Evolutionary conservation across 2,113 vertebrate genomes (phyloP).

Genomic region (Psittacara wagleri): DNA sequence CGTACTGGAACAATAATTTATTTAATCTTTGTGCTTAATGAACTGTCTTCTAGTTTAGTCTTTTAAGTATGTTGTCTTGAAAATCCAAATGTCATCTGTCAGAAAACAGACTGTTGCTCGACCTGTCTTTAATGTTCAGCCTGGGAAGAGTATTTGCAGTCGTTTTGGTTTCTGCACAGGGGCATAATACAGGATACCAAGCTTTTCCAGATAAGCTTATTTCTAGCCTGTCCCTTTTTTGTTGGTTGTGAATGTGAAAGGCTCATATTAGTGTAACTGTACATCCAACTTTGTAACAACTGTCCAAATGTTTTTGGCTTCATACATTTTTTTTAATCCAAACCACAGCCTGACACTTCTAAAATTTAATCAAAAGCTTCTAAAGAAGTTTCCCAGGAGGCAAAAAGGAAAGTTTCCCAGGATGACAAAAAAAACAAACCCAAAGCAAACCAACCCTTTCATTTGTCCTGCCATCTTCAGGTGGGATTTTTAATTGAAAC

Average conservation of each 20-base stretch:
- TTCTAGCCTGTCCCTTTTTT: neutral
- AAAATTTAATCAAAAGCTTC: neutral
- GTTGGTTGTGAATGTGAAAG: neutral
- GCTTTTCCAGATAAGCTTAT: neutral
- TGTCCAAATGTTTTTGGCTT: neutral
- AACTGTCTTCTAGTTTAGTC: neutral
- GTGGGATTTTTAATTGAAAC: neutral
- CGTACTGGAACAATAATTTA: neutral
- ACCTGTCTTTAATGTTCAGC: neutral
- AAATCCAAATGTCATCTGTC: neutral
- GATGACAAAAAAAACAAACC: neutral
- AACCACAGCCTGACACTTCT: neutral
- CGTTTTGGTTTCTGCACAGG: neutral
- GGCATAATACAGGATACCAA: neutral
- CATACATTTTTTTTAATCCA: neutral
- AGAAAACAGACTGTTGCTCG: neutral
- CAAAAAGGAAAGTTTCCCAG: neutral
- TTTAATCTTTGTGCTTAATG: neutral
- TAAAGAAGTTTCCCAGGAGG: neutral
- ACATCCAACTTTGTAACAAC: neutral
- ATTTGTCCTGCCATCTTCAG: neutral
- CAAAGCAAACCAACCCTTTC: neutral
- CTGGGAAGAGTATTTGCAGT: neutral
- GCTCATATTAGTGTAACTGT: neutral
- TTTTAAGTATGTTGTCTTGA: neutral